Base-by-base conservation (phyloP, 2,113 vertebrate species). In the Hippoglossus stenolepis region DNA sequence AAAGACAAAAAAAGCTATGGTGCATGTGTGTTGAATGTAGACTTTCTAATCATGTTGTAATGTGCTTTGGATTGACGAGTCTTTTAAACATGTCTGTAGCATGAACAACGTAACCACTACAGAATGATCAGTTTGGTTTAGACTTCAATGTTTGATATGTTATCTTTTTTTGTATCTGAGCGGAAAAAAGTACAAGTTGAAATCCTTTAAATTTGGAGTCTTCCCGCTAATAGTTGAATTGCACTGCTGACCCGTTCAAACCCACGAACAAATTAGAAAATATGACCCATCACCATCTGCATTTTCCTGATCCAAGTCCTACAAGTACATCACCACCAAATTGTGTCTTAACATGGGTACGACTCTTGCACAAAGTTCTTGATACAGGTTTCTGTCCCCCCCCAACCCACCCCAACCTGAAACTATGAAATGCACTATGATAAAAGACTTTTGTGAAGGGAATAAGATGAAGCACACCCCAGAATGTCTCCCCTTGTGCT, bases 11-110 rank as follows among this genome's bases (percentile, higher is more conserved):
- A 78, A 86, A 77, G 51, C 79, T 85, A 84, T 89, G 90, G 88
- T 91, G 91, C 92, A 93, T 91, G 92, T 82, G 83, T 86, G 77
- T 88, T 90, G 93, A 93, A 93, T 93, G 91, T 92, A 90, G 85
- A 82, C 85, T 81, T 82, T 90, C 72, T 77, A 79, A 90, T 89
- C 78, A 88, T 84, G 77, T 87, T 88, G 74, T 88, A 72, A 82
- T 76, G 76, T 90, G 81, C 79, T 92, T 89, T 90, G 74, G 59
- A 89, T 90, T 88, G 83, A 90, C 78, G 64, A 85, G 80, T 90
- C 80, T 85, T 84, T 85, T 84, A 70, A 82, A 75, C 66, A 82
- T 82, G 64, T 87, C 57, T 85, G 86, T 90, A 90, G 87, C 87
- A 91, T 87, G 88, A 90, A 84, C 80, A 77, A 72, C 57, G 83